Evolutionary conservation across 2,888 invertebrate species (phyloP).

Genomic region (Zhengitettix transpicula): DNA sequence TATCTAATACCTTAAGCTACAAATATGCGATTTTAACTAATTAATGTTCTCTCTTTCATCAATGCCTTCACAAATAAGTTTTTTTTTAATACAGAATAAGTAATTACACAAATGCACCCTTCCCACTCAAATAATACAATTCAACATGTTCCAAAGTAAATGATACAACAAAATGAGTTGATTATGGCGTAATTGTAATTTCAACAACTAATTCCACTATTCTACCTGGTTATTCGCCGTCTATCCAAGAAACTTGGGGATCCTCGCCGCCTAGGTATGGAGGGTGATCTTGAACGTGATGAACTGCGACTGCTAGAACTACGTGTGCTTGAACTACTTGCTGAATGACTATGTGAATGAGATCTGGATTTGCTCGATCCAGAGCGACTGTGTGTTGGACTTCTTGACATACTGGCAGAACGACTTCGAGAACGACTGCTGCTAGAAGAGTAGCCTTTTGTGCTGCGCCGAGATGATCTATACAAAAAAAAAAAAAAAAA

Average conservation of each 20-base stretch:
- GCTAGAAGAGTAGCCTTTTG: constrained; percentile 10
- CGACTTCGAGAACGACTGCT: constrained; percentile 14
- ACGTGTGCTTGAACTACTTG: constrained; percentile 29
- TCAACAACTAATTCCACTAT: background rate
- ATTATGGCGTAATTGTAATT: too few relatives aligned
- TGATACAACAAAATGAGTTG: too few relatives aligned
- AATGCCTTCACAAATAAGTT: background rate
- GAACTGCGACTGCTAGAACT: constrained; percentile 11
- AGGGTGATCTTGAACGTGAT: constrained; percentile 54
- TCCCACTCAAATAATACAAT: too few relatives aligned
- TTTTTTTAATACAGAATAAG: too few relatives aligned
- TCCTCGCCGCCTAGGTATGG: constrained; percentile 80
- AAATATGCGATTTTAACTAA: too few relatives aligned
- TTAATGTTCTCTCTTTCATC: too few relatives aligned
- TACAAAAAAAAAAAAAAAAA: background rate
- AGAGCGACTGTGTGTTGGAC: constrained; percentile 15
- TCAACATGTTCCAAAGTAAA: too few relatives aligned
- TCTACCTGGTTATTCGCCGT: constrained; percentile 86
- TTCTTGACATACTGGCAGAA: constrained; percentile 14
- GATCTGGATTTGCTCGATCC: constrained; percentile 17
- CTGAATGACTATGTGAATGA: constrained; percentile 11
- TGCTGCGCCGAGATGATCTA: constrained; percentile 10
- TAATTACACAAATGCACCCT: too few relatives aligned
- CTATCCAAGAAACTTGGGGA: constrained; percentile 89
- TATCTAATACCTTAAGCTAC: too few relatives aligned